Conservation (phyloP, 2,888 invertebrate species). For the Drosophila picticornis region DNA sequence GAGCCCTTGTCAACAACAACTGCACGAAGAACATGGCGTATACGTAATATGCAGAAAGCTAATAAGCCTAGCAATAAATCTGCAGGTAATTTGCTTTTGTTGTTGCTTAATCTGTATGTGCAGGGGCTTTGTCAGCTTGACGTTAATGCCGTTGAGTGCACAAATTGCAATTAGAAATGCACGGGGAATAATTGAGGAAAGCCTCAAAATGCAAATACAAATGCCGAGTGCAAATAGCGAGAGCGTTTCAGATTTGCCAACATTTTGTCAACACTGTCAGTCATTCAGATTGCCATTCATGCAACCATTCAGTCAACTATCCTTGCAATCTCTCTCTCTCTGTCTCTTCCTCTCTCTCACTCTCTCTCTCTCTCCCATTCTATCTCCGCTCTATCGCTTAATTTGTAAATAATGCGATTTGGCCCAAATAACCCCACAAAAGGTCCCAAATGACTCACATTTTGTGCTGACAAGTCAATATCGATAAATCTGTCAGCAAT, state of each 20-base stretch:
- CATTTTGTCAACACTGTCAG: conserved; percentile 13
- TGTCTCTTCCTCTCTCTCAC: neutral
- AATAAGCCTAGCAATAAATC: conserved; percentile 52
- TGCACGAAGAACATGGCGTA: conserved; percentile 29
- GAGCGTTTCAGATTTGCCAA: conserved; percentile 13
- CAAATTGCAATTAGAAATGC: conserved; percentile 47
- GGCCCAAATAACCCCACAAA: conserved; percentile 1
- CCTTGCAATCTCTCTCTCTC: neutral
- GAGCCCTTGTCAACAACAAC: conserved; percentile 5
- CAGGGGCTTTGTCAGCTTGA: conserved; percentile 11
- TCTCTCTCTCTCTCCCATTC: neutral
- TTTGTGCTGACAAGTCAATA: neutral
- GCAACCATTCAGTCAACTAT: neutral
- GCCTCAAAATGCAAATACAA: conserved; percentile 40
- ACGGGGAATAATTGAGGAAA: conserved; percentile 41
- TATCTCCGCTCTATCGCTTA: neutral
- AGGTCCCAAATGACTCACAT: conserved; percentile 14
- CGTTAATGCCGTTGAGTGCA: conserved; percentile 3
- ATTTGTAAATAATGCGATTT: conserved; percentile 7
- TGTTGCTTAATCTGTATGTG: conserved; percentile 55
- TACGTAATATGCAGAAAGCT: conserved; percentile 47
- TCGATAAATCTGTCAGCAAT: conserved; percentile 1
- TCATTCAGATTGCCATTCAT: neutral
- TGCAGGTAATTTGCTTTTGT: conserved; percentile 56
- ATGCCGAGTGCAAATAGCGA: conserved; percentile 17